These are phyloP conservation scores for Poecilus cupreus DNA, from an alignment of 2,888 invertebrate species.

Conservation along the genomic window DNA sequence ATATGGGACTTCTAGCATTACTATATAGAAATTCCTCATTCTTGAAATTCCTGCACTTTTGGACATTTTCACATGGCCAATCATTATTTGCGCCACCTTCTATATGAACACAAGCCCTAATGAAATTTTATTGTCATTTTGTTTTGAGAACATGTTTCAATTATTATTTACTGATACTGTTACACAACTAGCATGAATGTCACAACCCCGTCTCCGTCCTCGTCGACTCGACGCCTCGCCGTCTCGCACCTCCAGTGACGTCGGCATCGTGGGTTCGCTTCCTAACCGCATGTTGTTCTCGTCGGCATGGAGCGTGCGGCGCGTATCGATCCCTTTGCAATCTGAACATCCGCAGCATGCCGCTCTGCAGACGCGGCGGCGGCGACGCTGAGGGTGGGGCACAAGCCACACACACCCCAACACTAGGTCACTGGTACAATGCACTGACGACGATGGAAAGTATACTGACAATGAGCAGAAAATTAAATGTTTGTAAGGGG, in stretches of 20 bases:
- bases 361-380: slow-evolving; percentile 55
- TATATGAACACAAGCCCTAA: no score
- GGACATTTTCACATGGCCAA: no score
- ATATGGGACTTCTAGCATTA: no score
- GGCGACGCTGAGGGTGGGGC: slow-evolving; percentile 48
- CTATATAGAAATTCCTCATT: no score
- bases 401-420: neutral
- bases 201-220: neutral
- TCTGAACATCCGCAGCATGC: slow-evolving; percentile 59
- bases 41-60: no score
- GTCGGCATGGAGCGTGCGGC: slow-evolving; percentile 19
- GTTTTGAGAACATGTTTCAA: no score
- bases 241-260: neutral
- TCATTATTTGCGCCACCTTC: no score
- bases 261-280: slow-evolving; percentile 19
- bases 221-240: neutral
- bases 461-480: neutral
- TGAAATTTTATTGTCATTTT: no score
- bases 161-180: no score
- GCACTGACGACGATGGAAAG: neutral
- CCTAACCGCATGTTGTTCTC: slow-evolving; percentile 44
- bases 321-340: slow-evolving; percentile 57
- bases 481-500: neutral
- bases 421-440: slow-evolving; percentile 1
- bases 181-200: neutral